A percentile compares a stretch with the other conserved stretches of the same genome.
Evolutionary conservation across 1,140 invertebrate genomes (phyloP).

Genomic region (Brachionus sp.): DNA sequence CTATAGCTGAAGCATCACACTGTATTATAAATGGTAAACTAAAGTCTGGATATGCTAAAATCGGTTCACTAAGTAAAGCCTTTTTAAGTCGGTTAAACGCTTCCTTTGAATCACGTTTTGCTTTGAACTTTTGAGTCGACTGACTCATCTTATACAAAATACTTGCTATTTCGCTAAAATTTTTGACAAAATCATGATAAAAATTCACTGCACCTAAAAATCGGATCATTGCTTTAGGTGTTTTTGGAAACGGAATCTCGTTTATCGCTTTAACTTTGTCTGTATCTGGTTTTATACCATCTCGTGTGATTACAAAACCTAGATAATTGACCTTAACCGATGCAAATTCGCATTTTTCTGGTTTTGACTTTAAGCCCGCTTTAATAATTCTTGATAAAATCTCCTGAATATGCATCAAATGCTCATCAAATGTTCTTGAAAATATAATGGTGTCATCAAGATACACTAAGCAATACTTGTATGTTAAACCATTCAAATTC

Average conservation of each 20-base stretch:
- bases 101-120: neutral
- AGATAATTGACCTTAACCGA: conserved; percentile 38
- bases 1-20: neutral
- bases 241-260: conserved; percentile 55
- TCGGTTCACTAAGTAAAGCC: neutral
- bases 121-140: neutral
- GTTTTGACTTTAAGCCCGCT: conserved; percentile 46
- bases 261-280: conserved; percentile 56
- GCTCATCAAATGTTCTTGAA: neutral
- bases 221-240: conserved; percentile 52
- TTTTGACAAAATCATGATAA: conserved; percentile 55
- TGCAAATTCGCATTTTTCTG: conserved; percentile 47
- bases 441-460: conserved; percentile 11
- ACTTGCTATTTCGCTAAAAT: conserved; percentile 48
- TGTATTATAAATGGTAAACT: neutral
- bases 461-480: conserved; percentile 7
- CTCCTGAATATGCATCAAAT: neutral
- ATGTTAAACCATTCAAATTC: conserved; percentile 12
- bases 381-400: conserved; percentile 19
- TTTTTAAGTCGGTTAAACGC: neutral
- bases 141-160: neutral
- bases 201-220: conserved; percentile 57
- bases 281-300: conserved; percentile 46
- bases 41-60: conserved; percentile 3
- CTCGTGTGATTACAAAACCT: conserved; percentile 10